Conservation (phyloP, 2,113 vertebrate species). For the Cryptotis parvus region DNA sequence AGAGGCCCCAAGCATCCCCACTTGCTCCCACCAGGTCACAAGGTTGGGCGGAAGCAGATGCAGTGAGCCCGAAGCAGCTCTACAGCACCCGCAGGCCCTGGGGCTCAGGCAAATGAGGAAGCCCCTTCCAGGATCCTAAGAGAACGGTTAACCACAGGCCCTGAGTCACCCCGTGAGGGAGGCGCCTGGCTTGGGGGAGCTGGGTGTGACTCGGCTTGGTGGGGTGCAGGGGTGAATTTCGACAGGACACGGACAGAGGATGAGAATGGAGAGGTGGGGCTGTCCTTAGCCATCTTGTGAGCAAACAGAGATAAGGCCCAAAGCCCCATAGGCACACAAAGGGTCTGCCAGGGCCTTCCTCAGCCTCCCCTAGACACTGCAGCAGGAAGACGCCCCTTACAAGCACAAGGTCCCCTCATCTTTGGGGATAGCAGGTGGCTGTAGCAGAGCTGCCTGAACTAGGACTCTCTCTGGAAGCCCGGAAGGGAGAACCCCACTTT, state of each 20-base stretch:
- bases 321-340: background rate
- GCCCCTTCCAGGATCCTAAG: conserved; percentile 22
- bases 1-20: too few species aligned
- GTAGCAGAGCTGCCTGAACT: background rate
- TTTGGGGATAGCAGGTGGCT: background rate
- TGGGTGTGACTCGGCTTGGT: background rate
- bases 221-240: background rate
- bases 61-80: too few species aligned
- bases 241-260: background rate
- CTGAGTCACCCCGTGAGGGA: conserved; percentile 38
- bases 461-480: background rate
- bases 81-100: background rate
- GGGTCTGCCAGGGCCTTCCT: background rate
- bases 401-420: background rate
- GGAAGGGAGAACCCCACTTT: background rate
- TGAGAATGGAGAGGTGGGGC: background rate
- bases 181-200: background rate
- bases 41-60: background rate
- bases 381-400: rapidly evolving
- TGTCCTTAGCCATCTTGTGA: background rate
- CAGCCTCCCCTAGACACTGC: rapidly evolving
- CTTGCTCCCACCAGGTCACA: background rate
- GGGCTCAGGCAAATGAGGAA: conserved; percentile 51
- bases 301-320: too few species aligned
- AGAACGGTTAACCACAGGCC: conserved; percentile 41